Evolutionary conservation across 64 coral and sea anemone species (phyloP).

Genomic region (Montipora cactus): DNA sequence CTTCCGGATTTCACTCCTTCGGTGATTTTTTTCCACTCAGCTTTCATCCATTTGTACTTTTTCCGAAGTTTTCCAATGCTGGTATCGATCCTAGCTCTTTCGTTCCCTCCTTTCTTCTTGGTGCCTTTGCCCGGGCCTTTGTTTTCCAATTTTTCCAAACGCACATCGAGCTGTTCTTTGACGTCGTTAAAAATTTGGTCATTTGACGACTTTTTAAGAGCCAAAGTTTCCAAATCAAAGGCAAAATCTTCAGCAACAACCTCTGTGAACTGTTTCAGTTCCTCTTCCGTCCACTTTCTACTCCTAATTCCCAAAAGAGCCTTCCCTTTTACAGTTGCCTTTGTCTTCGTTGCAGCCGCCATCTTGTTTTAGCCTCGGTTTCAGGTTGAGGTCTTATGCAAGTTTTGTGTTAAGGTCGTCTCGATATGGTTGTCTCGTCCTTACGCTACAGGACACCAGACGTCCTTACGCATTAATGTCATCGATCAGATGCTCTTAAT

Average conservation of each 20-base stretch:
- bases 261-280: background rate
- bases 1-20: conserved; percentile 46
- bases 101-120: no score
- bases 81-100: no score
- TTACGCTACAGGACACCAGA: background rate
- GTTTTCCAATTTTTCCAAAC: no score
- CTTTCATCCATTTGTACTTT: conserved; percentile 70
- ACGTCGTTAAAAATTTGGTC: background rate
- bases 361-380: no score
- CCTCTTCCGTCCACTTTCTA: no score
- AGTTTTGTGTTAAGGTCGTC: background rate
- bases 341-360: no score
- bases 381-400: background rate
- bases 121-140: no score
- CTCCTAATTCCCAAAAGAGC: no score
- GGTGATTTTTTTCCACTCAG: conserved; percentile 58
- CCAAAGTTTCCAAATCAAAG: conserved; percentile 3
- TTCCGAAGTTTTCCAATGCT: conserved; percentile 24
- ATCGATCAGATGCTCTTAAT: background rate
- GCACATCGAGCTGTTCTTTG: background rate
- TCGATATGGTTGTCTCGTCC: background rate
- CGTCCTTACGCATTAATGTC: background rate
- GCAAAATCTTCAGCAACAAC: background rate
- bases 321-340: no score
- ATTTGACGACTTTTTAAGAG: background rate